These are phyloP conservation scores for Temnopleurus reevesii DNA, from an alignment of 53 echinoderm and acorn worm genomes.

Conservation along the genomic window DNA sequence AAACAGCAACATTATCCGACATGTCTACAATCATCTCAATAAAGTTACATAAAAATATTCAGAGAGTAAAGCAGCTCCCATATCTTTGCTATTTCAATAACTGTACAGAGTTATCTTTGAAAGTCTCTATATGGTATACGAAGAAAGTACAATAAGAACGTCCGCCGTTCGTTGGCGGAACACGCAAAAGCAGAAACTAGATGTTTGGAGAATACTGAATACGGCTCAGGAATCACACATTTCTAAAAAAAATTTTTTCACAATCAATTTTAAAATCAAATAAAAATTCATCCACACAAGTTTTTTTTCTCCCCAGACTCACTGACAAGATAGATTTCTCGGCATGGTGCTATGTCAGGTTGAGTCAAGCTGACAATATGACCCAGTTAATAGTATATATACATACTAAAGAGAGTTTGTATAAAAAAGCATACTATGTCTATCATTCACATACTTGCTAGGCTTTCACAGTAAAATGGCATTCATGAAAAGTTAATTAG, in stretches of 20 bases:
- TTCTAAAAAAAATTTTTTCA: slow-evolving; percentile 23
- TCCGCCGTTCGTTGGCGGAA: slow-evolving; percentile 1
- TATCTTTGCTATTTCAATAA: slow-evolving; percentile 11
- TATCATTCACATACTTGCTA: too few relatives aligned
- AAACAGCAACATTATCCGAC: background rate
- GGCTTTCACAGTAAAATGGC: too few relatives aligned
- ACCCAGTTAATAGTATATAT: background rate
- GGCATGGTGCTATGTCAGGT: background rate
- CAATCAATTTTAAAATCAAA: background rate
- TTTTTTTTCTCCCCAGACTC: background rate
- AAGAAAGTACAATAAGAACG: slow-evolving; percentile 28
- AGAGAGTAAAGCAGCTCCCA: background rate
- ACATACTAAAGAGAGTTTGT: background rate
- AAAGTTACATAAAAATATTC: slow-evolving; percentile 50
- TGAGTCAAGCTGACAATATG: background rate
- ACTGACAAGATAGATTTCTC: slow-evolving; percentile 2
- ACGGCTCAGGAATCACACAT: slow-evolving; percentile 49
- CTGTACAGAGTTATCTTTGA: background rate
- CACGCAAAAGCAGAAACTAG: slow-evolving; percentile 26
- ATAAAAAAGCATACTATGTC: too few relatives aligned
- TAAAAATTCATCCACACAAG: background rate
- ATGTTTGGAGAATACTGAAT: slow-evolving; percentile 42
- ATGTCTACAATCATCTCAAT: background rate
- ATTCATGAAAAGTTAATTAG: too few relatives aligned
- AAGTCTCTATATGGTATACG: slow-evolving; percentile 6